Percentiles rank a stretch among this genome's conserved stretches.
These are phyloP conservation scores for Ophion slaviceki DNA, from an alignment of 2,888 invertebrate species.

Conservation along the genomic window DNA sequence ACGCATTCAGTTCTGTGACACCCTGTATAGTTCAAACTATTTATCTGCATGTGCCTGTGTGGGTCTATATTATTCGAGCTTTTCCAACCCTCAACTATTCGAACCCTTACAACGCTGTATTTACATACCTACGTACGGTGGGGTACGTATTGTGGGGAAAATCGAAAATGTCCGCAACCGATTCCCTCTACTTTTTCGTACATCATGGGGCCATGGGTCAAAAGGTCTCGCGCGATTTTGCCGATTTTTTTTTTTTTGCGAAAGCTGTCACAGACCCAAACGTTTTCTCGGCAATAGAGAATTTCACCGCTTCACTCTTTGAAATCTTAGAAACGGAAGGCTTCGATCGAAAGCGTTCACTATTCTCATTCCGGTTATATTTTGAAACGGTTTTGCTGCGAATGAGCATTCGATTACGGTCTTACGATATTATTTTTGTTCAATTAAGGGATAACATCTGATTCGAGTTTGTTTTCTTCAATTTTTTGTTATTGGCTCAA, in stretches of 20 bases:
- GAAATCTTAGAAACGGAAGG: too few relatives aligned
- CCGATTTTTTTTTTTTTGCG: background rate
- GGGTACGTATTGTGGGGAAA: background rate
- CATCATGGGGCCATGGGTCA: background rate
- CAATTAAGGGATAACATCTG: background rate
- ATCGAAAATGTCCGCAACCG: conserved; percentile 15
- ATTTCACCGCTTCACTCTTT: too few relatives aligned
- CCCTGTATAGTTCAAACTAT: background rate
- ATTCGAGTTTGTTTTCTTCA: too few relatives aligned
- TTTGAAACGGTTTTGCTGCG: too few relatives aligned
- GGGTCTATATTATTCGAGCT: conserved; percentile 32
- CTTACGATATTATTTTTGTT: too few relatives aligned
- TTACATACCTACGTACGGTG: background rate
- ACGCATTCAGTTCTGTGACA: background rate
- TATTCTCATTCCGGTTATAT: too few relatives aligned
- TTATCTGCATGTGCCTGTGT: background rate
- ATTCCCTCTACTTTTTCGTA: background rate
- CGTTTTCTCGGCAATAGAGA: too few relatives aligned
- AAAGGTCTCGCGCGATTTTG: too few relatives aligned
- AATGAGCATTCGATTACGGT: too few relatives aligned
- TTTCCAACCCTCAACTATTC: conserved; percentile 36
- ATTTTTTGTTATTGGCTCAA: too few relatives aligned
- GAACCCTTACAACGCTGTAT: background rate
- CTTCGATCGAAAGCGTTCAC: background rate
- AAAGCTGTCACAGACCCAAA: background rate